Evolutionary conservation across 1,140 invertebrate genomes (phyloP).

Genomic region (Brachionus calyciflorus): DNA sequence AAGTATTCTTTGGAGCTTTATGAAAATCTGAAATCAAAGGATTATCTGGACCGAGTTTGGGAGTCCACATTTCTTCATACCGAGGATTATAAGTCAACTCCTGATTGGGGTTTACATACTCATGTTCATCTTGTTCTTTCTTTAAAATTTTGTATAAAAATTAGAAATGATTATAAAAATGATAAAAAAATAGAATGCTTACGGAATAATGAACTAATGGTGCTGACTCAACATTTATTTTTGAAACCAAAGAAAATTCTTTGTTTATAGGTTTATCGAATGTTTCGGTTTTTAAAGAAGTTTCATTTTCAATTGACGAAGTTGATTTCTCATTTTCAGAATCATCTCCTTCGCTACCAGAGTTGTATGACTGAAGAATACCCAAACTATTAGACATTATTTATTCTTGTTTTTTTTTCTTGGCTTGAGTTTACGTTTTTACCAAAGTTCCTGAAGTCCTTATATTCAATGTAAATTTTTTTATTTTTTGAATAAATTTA

Average conservation of each 20-base stretch:
- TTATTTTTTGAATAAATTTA: too few relatives aligned
- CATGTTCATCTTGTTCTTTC: constrained; percentile 37
- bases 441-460: too few relatives aligned
- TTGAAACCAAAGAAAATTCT: background rate
- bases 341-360: constrained; percentile 3
- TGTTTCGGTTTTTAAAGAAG: background rate
- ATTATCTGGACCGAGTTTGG: constrained; percentile 79
- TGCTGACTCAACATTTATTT: constrained; percentile 5
- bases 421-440: too few relatives aligned
- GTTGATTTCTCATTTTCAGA: background rate
- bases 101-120: background rate
- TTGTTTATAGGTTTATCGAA: background rate
- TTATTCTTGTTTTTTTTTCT: too few relatives aligned
- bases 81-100: constrained; percentile 88
- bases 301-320: background rate
- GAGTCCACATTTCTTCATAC: constrained; percentile 90
- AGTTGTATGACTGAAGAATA: constrained; percentile 7
- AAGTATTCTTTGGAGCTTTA: constrained; percentile 76
- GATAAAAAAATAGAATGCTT: background rate
- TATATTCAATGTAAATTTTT: too few relatives aligned
- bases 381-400: constrained; percentile 14
- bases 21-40: constrained; percentile 72
- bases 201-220: constrained; percentile 32
- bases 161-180: background rate
- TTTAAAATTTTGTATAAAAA: background rate